Percentiles rank a stretch among this genome's conserved stretches.
Evolutionary conservation across 2,113 vertebrate genomes (phyloP).

Genomic region (Halichoeres trimaculatus): DNA sequence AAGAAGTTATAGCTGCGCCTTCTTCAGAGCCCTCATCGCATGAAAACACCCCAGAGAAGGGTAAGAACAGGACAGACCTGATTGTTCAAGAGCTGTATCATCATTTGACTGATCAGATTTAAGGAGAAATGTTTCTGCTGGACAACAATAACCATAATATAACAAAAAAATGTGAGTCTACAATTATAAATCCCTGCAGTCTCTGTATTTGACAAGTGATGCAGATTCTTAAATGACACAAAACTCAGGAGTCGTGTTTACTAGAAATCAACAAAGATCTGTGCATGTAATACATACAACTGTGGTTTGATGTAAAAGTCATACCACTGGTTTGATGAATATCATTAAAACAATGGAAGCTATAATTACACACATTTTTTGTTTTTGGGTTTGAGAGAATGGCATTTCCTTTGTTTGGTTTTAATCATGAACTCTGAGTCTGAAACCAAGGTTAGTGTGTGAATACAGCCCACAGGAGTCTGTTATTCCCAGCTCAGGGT

Average conservation of each 20-base stretch:
- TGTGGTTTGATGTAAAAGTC: constrained; percentile 5
- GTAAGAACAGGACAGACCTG: constrained; percentile 68
- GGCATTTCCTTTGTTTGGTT: constrained; percentile 1
- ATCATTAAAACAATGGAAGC: not conserved
- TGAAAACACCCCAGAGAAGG: constrained; percentile 94
- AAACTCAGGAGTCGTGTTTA: not conserved
- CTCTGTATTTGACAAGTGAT: not conserved
- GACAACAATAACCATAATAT: no score
- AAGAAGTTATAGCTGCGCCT: constrained; percentile 85
- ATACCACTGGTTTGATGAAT: not conserved
- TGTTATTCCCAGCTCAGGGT: not conserved
- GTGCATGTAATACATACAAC: not conserved
- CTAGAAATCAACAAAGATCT: not conserved
- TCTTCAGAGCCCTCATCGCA: constrained; percentile 90
- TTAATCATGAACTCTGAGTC: not conserved
- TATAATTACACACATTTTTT: not conserved
- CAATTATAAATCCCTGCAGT: not conserved
- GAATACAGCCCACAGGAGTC: not conserved
- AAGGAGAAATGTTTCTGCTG: no score
- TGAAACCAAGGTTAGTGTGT: not conserved
- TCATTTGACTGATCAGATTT: constrained; percentile 10
- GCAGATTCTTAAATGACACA: not conserved
- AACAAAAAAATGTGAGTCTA: not conserved
- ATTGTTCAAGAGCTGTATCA: constrained; percentile 5
- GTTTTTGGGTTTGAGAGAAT: not conserved